These are phyloP conservation scores for Ischnura elegans DNA, from an alignment of 2,888 invertebrate species.

Conservation along the genomic window DNA sequence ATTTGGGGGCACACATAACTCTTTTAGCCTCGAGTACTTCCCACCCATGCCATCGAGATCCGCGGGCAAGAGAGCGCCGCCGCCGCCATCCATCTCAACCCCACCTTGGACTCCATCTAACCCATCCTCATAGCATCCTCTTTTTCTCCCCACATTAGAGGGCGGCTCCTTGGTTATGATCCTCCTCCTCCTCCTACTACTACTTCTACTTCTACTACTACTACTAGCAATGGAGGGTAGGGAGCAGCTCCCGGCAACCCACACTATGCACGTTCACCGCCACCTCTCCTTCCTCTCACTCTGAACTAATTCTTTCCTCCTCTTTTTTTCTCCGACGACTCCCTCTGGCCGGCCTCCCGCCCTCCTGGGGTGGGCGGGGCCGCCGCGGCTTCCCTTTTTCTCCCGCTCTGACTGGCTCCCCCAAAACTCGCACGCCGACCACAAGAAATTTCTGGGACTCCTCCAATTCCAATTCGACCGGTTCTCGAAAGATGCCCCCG, in stretches of 20 bases:
- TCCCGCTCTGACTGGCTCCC: background rate
- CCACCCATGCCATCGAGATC: background rate
- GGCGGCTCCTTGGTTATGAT: constrained; percentile 18
- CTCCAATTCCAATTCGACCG: constrained; percentile 67
- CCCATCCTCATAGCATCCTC: background rate
- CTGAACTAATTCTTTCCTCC: constrained; percentile 50
- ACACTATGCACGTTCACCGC: constrained; percentile 11
- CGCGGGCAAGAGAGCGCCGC: background rate
- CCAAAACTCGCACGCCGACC: constrained; percentile 47
- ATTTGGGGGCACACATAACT: background rate
- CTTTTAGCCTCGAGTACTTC: background rate
- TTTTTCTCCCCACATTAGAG: background rate
- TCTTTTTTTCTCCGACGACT: background rate
- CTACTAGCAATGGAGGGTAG: no score
- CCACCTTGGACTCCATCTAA: background rate
- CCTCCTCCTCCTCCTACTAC: background rate
- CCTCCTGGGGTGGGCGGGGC: constrained; percentile 40
- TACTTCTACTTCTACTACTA: background rate
- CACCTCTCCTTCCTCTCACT: background rate
- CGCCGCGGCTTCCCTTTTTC: constrained; percentile 33
- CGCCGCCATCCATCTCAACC: background rate
- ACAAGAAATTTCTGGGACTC: constrained; percentile 64
- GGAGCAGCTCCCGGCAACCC: constrained; percentile 17
- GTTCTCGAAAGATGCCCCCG: constrained; percentile 55
- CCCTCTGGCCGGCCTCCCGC: background rate